phyloP scores from a whole-genome alignment of 2,113 vertebrate genomes.

The Montifringilla adamsi region DNA sequence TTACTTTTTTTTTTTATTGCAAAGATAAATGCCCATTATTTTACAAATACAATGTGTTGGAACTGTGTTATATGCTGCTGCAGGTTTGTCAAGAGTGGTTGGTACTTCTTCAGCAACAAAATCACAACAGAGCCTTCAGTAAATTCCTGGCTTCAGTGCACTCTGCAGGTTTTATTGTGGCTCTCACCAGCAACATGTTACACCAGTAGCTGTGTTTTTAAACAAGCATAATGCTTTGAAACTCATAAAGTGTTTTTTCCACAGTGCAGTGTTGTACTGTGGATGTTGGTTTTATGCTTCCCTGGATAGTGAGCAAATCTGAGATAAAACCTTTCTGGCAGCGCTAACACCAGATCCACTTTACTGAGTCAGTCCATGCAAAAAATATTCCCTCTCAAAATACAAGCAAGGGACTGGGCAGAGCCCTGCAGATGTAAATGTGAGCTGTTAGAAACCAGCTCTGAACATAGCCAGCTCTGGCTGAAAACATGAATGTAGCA shows the following conservation, averaged over 20 bases:
- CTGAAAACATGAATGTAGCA: background rate
- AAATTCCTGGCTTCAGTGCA: background rate
- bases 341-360: background rate
- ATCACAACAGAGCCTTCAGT: background rate
- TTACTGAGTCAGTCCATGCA: background rate
- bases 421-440: background rate
- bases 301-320: background rate
- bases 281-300: background rate
- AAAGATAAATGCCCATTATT: background rate
- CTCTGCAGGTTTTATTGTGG: background rate
- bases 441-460: background rate
- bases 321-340: background rate
- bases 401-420: background rate
- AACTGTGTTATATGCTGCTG: background rate
- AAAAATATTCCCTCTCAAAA: background rate
- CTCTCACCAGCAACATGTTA: background rate
- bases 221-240: background rate
- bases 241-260: background rate
- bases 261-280: fast-evolving
- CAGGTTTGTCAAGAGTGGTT: background rate
- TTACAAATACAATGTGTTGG: background rate
- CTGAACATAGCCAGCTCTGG: background rate
- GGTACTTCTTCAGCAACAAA: background rate
- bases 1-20: background rate
- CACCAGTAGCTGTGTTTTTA: background rate